Evolutionary conservation across 2,113 vertebrate species (phyloP).

Genomic region (Pithys albifrons): DNA sequence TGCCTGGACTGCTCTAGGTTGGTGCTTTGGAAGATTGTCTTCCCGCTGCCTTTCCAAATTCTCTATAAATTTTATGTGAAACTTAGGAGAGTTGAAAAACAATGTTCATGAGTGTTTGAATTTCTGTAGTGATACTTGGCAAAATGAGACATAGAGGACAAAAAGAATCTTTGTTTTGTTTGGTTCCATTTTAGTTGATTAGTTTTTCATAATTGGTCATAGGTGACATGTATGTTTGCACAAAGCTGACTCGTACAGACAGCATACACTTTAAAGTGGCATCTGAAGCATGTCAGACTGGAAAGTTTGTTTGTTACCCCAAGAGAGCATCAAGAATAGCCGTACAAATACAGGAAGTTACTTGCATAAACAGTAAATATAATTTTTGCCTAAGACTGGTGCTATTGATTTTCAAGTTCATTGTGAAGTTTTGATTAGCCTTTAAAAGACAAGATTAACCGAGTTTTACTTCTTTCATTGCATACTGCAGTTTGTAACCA

Average conservation of each 20-base stretch:
- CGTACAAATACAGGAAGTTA: neutral
- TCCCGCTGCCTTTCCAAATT: neutral
- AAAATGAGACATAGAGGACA: neutral
- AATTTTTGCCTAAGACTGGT: neutral
- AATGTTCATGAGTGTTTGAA: neutral
- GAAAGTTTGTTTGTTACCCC: neutral
- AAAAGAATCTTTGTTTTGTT: neutral
- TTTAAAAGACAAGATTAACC: neutral
- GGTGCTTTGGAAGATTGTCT: neutral
- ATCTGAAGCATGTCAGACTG: neutral
- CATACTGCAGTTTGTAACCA: neutral
- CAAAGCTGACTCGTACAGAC: neutral
- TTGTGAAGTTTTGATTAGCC: neutral
- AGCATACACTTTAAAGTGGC: neutral
- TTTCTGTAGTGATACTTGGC: neutral
- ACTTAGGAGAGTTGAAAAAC: neutral
- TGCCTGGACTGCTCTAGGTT: neutral
- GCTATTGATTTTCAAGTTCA: neutral
- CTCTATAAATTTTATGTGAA: neutral
- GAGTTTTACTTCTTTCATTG: neutral
- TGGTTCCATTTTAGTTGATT: neutral
- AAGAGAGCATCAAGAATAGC: neutral
- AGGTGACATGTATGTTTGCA: neutral
- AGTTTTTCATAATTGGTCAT: neutral
- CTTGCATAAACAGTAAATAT: neutral